Percentiles rank a stretch among this genome's conserved stretches.
Evolutionary conservation across 2,113 vertebrate species (phyloP).

Genomic region (Alaudala cheleensis): DNA sequence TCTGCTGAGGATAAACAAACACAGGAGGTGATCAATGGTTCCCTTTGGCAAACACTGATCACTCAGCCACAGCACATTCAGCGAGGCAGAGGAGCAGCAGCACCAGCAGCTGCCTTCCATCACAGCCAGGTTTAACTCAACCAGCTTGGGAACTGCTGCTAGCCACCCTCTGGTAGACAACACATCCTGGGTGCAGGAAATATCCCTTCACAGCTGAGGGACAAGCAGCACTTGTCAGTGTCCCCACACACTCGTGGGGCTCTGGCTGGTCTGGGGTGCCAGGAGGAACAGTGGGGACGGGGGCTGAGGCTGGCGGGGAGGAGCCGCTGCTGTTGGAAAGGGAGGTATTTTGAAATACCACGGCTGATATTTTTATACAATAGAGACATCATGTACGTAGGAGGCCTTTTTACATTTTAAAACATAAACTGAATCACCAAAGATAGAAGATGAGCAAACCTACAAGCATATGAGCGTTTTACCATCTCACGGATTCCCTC

Average conservation of each 20-base stretch:
- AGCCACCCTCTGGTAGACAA: slow-evolving; percentile 10
- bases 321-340: background rate
- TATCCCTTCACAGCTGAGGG: background rate
- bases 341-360: slow-evolving; percentile 44
- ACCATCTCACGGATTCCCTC: background rate
- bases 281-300: background rate
- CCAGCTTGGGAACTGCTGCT: background rate
- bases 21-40: slow-evolving; percentile 3
- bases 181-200: background rate
- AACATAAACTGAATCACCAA: slow-evolving; percentile 41
- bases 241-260: background rate
- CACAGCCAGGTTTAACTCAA: background rate
- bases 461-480: background rate
- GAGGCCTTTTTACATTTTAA: slow-evolving; percentile 52
- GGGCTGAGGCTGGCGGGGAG: background rate
- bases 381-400: slow-evolving; percentile 59
- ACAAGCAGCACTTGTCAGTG: background rate
- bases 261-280: background rate
- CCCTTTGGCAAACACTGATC: slow-evolving; percentile 30
- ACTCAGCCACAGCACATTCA: background rate
- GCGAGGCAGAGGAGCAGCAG: slow-evolving; percentile 5
- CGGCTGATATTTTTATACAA: slow-evolving; percentile 51
- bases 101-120: slow-evolving; percentile 50
- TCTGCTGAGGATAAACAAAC: background rate
- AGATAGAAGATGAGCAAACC: slow-evolving; percentile 51